phyloP scores from a whole-genome alignment of 2,797 vertebrate species.

The Prionace glauca region DNA sequence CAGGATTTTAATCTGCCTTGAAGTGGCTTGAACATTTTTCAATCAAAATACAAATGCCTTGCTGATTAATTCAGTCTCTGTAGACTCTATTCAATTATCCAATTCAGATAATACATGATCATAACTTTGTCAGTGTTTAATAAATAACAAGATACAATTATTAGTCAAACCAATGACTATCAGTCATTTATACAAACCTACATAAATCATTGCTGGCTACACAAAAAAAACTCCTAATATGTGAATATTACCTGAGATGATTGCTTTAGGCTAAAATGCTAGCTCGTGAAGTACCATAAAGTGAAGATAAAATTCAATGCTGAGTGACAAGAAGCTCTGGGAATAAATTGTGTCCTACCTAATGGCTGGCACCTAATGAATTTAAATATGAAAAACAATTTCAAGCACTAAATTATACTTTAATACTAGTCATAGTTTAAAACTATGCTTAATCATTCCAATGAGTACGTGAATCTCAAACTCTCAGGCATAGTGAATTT shows the following conservation, averaged over 20 bases:
- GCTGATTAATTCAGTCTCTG: neutral
- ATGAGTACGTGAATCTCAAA: neutral
- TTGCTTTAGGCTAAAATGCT: neutral
- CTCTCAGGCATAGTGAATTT: neutral
- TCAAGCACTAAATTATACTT: neutral
- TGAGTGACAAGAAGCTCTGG: neutral
- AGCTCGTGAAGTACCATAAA: neutral
- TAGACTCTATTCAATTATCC: constrained; percentile 10
- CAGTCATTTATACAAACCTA: neutral
- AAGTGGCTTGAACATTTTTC: constrained; percentile 4
- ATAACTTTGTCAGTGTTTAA: constrained; percentile 1
- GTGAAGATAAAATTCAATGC: neutral
- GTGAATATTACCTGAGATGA: neutral
- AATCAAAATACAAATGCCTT: neutral
- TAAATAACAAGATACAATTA: neutral
- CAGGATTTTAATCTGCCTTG: constrained; percentile 17
- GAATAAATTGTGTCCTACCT: neutral
- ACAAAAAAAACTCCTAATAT: neutral
- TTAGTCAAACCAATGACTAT: neutral
- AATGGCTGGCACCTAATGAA: neutral
- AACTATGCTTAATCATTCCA: neutral
- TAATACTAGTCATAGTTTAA: neutral
- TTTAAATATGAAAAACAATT: neutral
- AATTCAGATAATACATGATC: neutral
- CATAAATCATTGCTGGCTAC: neutral